A percentile compares a stretch with the other conserved stretches of the same genome.
Evolutionary conservation across 2,797 vertebrate genomes (phyloP).

Genomic region (Hippopotamyrus pictus): DNA sequence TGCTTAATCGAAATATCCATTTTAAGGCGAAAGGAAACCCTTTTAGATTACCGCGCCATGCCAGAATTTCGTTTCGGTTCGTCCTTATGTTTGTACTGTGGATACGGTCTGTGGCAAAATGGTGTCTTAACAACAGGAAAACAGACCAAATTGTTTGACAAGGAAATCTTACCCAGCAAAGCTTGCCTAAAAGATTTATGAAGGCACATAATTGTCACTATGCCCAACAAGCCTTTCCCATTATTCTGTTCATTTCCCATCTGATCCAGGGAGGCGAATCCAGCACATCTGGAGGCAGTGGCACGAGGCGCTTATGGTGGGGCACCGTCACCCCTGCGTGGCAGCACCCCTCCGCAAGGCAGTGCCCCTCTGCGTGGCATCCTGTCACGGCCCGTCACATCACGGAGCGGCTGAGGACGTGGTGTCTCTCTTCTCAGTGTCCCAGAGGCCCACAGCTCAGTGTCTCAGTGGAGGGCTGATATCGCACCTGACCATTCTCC

Average conservation of each 20-base stretch:
- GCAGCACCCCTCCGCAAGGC: conserved; percentile 34
- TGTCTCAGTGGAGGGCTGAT: neutral
- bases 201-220: neutral
- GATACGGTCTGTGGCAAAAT: neutral
- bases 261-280: conserved; percentile 34
- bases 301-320: conserved; percentile 24
- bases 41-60: neutral
- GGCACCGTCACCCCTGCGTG: conserved; percentile 7
- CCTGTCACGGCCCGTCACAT: conserved; percentile 11
- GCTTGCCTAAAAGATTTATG: neutral
- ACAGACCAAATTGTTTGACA: neutral
- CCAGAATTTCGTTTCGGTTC: neutral
- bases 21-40: neutral
- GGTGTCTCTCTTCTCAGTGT: neutral
- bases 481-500: neutral
- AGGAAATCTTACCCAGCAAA: neutral
- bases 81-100: neutral
- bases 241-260: conserved; percentile 18
- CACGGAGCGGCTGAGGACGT: conserved; percentile 41
- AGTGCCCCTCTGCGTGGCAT: conserved; percentile 32
- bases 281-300: conserved; percentile 36
- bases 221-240: neutral
- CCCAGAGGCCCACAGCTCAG: conserved; percentile 21
- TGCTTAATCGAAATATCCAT: neutral
- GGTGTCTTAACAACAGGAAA: neutral